These are phyloP conservation scores for Scolanthus callimorphus DNA, from an alignment of 92 coral and sea anemone species.

Conservation along the genomic window DNA sequence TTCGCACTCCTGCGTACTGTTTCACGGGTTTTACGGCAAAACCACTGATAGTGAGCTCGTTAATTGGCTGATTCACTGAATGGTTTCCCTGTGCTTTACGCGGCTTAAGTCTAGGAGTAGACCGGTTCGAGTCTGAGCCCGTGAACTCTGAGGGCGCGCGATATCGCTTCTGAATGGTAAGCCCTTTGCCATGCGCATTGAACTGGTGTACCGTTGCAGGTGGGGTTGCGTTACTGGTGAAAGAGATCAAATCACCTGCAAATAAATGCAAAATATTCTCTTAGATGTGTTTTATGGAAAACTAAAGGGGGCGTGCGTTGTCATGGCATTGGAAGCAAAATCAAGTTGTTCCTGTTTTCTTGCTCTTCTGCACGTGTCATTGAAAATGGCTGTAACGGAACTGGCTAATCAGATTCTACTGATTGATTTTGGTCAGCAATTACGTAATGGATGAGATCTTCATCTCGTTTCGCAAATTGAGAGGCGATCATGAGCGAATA, in stretches of 20 bases:
- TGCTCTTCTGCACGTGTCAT: no score
- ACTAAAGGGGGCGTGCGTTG: no score
- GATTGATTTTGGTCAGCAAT: no score
- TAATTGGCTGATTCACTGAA: conserved; percentile 43
- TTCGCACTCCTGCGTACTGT: conserved; percentile 35
- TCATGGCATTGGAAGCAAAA: no score
- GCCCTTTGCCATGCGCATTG: conserved; percentile 68
- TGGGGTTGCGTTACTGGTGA: conserved; percentile 66
- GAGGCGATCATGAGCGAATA: no score
- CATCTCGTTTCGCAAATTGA: no score
- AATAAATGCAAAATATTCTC: no score
- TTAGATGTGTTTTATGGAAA: no score
- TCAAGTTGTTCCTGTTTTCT: no score
- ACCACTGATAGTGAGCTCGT: conserved; percentile 78
- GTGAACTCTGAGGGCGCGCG: conserved; percentile 71
- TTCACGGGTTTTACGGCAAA: conserved; percentile 72
- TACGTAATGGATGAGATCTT: no score
- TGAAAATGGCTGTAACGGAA: no score
- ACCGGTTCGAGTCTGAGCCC: conserved; percentile 77
- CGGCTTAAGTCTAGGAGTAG: conserved; percentile 80
- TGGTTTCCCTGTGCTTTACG: conserved; percentile 41
- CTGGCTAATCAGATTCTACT: no score
- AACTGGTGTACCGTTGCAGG: conserved; percentile 75
- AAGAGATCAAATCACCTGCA: conserved; percentile 61
- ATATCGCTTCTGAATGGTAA: conserved; percentile 73